Evolutionary conservation across 2,888 invertebrate genomes (phyloP).

Genomic region (Dasysyrphus tricinctus): DNA sequence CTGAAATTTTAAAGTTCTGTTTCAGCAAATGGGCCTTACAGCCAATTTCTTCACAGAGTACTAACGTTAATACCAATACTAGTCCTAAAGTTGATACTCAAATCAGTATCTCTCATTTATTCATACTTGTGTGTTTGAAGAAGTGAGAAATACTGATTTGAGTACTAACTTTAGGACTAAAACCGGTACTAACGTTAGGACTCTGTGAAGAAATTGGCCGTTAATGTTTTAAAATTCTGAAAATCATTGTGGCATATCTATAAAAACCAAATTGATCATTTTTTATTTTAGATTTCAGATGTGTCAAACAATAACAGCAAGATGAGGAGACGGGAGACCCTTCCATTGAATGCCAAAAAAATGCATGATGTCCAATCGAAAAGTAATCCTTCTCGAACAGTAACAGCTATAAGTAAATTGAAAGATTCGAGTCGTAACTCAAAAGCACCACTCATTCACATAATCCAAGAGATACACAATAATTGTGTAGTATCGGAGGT

Average conservation of each 20-base stretch:
- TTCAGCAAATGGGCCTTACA: too few relatives aligned
- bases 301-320: slow-evolving; percentile 23
- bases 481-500: slow-evolving; percentile 82
- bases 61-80: too few relatives aligned
- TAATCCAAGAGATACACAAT: slow-evolving; percentile 82
- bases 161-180: too few relatives aligned
- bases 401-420: slow-evolving; percentile 79
- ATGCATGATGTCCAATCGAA: slow-evolving; percentile 12
- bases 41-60: too few relatives aligned
- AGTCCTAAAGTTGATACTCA: too few relatives aligned
- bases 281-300: slow-evolving; percentile 54
- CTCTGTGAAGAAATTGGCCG: too few relatives aligned
- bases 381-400: slow-evolving; percentile 39
- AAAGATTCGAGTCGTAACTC: slow-evolving; percentile 69
- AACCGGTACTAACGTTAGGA: too few relatives aligned
- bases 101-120: too few relatives aligned
- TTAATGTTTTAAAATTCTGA: background rate
- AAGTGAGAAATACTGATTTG: too few relatives aligned
- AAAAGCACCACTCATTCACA: slow-evolving; percentile 81
- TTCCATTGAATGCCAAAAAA: slow-evolving; percentile 40
- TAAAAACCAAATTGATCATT: background rate
- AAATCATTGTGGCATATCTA: background rate
- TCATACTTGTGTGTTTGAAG: too few relatives aligned
- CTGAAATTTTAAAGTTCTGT: too few relatives aligned
- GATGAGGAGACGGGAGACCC: background rate